Percentiles rank a stretch among this genome's conserved stretches.
These are phyloP conservation scores for Athalia rosae DNA, from an alignment of 2,888 invertebrate species.

Conservation along the genomic window DNA sequence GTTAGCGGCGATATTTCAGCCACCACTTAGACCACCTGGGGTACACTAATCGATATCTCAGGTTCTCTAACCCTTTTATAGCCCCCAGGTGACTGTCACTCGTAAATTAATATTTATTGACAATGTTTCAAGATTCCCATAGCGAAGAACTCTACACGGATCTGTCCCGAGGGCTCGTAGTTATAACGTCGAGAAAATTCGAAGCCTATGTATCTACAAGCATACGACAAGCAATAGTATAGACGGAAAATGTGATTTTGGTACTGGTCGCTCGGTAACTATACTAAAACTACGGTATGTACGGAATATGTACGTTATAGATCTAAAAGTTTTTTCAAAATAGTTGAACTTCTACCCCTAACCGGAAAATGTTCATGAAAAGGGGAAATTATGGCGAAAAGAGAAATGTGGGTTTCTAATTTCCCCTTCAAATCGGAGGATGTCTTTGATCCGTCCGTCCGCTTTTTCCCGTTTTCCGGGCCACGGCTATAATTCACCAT, in stretches of 20 bases:
- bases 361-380: constrained; percentile 8
- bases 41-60: neutral
- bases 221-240: neutral
- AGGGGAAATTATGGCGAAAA: neutral
- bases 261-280: neutral
- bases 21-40: neutral
- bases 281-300: no score
- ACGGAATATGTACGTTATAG: neutral
- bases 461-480: constrained; percentile 14
- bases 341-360: neutral
- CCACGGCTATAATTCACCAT: neutral
- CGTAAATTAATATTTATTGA: constrained; percentile 28
- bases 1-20: neutral
- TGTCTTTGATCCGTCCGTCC: constrained; percentile 4
- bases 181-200: neutral
- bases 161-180: neutral
- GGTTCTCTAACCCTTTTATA: neutral
- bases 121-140: neutral
- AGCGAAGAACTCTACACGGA: neutral
- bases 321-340: neutral
- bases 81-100: constrained; percentile 12
- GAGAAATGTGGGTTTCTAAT: constrained; percentile 30
- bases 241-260: neutral
- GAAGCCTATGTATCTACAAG: neutral
- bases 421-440: constrained; percentile 29